phyloP scores from a whole-genome alignment of 2,113 vertebrate species.

The Furnarius figulus region DNA sequence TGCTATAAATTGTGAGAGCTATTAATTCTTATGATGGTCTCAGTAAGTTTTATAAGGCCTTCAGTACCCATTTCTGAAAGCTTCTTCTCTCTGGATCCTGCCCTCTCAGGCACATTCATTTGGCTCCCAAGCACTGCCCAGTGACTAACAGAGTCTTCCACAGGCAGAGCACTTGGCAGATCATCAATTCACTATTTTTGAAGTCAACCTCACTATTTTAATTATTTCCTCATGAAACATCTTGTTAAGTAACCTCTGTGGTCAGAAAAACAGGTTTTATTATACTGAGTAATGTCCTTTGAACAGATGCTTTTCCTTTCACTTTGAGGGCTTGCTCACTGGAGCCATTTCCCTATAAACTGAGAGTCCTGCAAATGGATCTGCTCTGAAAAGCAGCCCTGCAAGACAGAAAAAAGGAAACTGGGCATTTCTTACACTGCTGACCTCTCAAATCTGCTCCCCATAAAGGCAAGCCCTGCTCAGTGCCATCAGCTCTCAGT shows the following conservation, averaged over 20 bases:
- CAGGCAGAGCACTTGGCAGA: neutral
- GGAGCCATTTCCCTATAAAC: neutral
- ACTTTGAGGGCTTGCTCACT: neutral
- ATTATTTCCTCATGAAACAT: slow-evolving; percentile 29
- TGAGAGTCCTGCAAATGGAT: neutral
- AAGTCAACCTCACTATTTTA: slow-evolving; percentile 24
- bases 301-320: neutral
- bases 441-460: neutral
- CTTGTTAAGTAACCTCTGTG: slow-evolving; percentile 4
- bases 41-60: neutral
- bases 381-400: neutral
- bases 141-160: neutral
- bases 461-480: rapidly evolving
- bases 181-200: slow-evolving; percentile 9
- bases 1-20: neutral
- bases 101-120: neutral
- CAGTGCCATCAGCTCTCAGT: neutral
- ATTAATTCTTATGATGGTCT: slow-evolving; percentile 9
- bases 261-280: slow-evolving; percentile 34
- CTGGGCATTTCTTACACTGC: neutral
- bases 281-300: neutral
- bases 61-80: neutral
- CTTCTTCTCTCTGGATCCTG: neutral
- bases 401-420: neutral
- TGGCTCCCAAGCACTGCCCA: neutral